Base-by-base conservation (phyloP, 2,888 invertebrate genomes). In the Andrena flavipes region DNA sequence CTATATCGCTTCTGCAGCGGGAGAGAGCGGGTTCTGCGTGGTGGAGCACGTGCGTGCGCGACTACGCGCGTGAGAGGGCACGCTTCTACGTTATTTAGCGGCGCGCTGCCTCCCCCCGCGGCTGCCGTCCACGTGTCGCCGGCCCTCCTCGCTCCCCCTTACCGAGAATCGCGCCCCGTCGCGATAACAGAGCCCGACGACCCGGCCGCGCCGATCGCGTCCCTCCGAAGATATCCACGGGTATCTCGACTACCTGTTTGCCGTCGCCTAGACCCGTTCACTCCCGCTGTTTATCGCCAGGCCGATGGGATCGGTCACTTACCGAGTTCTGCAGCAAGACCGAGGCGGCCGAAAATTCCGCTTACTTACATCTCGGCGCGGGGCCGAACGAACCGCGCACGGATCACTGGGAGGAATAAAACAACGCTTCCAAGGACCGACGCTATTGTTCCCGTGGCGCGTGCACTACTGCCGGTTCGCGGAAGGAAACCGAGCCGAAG, bases 1-100 rank as follows among this genome's bases (percentile, higher is more conserved):
- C 86, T 87, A 86, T 87, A 85, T 71, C 70, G 67, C 75, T 63
- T 86, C 77, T 49, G 51, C 67, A 72, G 72, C 33, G 63, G 48
- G 63, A 63, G 75, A 82, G 69, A 49, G 42, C 23, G 56, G 4
- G 65, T 72, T 67, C 51, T 29, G 67, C 26, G 67, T 29, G 59
- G 64, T 60, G 67, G 33, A 67, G 76, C 76, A 67, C 70, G 75
- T 56, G 68, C 63, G 72, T 60, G 71, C 67, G 60, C 51, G 48
- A 29, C 30, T 67, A 16, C 68, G 73, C 69, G 75, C 71, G 70
- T 35, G 56, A 51, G 30, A 49, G 23, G 42, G 20, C 42, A 48
- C n/a, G 76, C 75, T 63, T n/a, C 67, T 29, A 30, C 60, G 48
- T 80, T 79, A 62, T 60, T 79, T 62, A 69, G 63, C 72, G 62